Base-by-base conservation (phyloP, 2,797 vertebrate genomes). In the Pangasius macronema region DNA sequence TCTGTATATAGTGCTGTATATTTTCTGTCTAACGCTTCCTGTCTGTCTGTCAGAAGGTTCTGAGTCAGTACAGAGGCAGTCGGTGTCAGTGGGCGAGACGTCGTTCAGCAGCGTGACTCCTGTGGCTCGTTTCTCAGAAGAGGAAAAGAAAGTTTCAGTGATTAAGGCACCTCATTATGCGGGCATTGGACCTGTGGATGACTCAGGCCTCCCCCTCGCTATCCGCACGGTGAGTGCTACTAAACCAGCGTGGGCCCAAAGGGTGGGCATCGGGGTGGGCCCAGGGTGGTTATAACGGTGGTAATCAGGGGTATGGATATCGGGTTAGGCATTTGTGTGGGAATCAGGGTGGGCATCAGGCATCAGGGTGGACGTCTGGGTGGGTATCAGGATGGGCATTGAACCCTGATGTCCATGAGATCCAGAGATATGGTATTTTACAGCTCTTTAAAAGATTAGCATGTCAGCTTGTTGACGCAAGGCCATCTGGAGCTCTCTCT, bases 81-180 rank as follows among this genome's bases (percentile, higher is more conserved):
- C 95, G 0, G 94, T 97, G 91, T 93, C 95, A 75, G 92, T 95
- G 80, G 97, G 97, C 79, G 95, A 92, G 89, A 92, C 90, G 87
- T 93, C 92, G 87, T 88, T 95, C 91, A 95, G 95, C 91, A 97
- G 95, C 91, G 95, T 96, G 53, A 96, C 98, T 86, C 99, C 98
- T 22, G 97, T 99, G 84, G 98, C 97, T 91, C 96, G 96, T 87
- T 97, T 97, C 91, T 97, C 97, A 1, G 97, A 99, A 88, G 98
- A 99, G 91, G 98, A 99, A 93, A 99, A 97, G 94, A 98, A 94
- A 92, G 96, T 99, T 89, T 98, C 98, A 0, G 92, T 99, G 89
- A 96, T 99, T 93, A 99, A 98, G 95, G 99, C 99, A 0, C 99
- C 99, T 0, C 98, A 99, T 93, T 99, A 99, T 91, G 95, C 98